Conservation (phyloP, 2,888 invertebrate genomes). For the Drosophila borborema region DNA sequence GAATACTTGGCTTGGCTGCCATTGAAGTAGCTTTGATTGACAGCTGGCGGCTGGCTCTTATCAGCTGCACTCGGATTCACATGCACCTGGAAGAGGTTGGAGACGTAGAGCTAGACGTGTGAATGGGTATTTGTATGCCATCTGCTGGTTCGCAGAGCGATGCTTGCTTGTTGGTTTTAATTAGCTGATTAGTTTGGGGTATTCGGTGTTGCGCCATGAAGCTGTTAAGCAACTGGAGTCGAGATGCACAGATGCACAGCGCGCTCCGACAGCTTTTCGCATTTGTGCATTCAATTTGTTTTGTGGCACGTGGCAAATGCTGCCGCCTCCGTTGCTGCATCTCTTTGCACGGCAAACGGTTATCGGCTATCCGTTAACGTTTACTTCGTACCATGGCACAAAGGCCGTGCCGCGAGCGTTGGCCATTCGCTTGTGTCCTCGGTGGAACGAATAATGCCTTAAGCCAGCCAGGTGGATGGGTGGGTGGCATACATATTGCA, state of each 20-base stretch:
- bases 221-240: neutral
- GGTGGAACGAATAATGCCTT: neutral
- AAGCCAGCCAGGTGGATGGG: neutral
- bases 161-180: conserved; percentile 1
- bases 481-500: neutral
- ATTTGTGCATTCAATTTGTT: neutral
- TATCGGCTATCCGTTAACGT: neutral
- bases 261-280: neutral
- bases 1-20: neutral
- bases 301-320: conserved; percentile 1
- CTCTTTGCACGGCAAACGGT: neutral
- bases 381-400: neutral
- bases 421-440: conserved; percentile 1
- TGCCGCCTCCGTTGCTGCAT: neutral
- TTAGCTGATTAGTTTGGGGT: conserved; percentile 3
- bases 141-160: neutral
- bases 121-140: neutral
- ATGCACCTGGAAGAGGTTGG: neutral
- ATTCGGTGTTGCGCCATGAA: neutral
- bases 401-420: conserved; percentile 1
- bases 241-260: neutral
- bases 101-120: neutral
- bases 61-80: neutral
- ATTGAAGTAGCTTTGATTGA: neutral
- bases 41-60: conserved; percentile 6